Evolutionary conservation across 2,113 vertebrate species (phyloP).

Genomic region (Phrynosoma platyrhinos): DNA sequence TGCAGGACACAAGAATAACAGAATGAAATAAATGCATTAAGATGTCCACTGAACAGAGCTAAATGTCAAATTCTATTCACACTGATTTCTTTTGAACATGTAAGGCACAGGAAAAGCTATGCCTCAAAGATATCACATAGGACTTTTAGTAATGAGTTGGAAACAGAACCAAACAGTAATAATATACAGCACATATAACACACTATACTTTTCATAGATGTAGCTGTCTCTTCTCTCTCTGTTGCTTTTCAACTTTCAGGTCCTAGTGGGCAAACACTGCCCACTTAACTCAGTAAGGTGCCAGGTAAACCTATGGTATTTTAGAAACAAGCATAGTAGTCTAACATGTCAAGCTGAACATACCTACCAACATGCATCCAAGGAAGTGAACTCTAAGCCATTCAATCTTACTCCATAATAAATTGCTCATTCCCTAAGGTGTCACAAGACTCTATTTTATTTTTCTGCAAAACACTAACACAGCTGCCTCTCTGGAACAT

Average conservation of each 20-base stretch:
- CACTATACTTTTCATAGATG: not conserved
- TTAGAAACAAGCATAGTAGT: not conserved
- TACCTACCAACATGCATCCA: not conserved
- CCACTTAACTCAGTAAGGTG: not conserved
- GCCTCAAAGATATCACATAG: not conserved
- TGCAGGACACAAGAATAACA: slow-evolving; percentile 57
- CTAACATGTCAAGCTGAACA: not conserved
- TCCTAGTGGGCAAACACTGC: not conserved
- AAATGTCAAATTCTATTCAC: not conserved
- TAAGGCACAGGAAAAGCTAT: slow-evolving; percentile 28
- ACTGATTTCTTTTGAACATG: not conserved
- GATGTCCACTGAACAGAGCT: not conserved
- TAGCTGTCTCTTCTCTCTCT: not conserved
- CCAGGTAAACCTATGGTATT: not conserved
- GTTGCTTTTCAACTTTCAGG: not conserved
- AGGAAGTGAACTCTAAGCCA: not conserved
- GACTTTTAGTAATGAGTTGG: not conserved
- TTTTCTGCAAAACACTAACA: not conserved
- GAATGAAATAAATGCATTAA: not conserved
- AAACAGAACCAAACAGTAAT: slow-evolving; percentile 9
- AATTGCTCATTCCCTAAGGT: not conserved
- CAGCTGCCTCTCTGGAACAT: not conserved
- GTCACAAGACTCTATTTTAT: not conserved
- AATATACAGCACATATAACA: slow-evolving; percentile 27
- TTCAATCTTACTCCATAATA: not conserved